Base-by-base conservation (phyloP, 2,888 invertebrate species). In the Rhimphoctona megacephalus region DNA sequence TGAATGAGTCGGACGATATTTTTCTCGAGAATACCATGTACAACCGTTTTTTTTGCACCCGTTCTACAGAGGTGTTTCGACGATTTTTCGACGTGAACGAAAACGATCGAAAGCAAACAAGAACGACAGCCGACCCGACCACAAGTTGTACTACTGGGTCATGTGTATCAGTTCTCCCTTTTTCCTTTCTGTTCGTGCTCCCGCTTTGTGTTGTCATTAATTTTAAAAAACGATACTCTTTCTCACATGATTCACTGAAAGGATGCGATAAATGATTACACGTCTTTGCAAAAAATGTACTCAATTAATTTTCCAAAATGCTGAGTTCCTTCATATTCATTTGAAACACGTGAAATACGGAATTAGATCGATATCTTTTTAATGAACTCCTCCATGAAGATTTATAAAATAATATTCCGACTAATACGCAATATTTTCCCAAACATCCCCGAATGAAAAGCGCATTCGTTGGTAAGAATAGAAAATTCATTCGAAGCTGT, bases 21-120 rank as follows among this genome's bases (percentile, higher is more conserved):
- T 84, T 78, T 33, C 67, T 72, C 52, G n/a, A 57, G 11, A 0
- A 25, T 74, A 25, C 22, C 19, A 54, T n/a, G 61, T 67, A 49
- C 46, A 61, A 61, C 46, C 6, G 19, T 39, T 54, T 73, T 67
- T 78, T 73, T 54, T 54, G 67, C 30, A 49, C 61, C 67, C 77
- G 52, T 78, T 85, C 57, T 46, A 67, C 36, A 22, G n/a, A 54
- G n/a, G 66, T 67, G 73, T 85, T 64, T 67, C 64, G 57, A 72
- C 66, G 57, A 52, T 70, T 46, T 64, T 64, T 36, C 30, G 49
- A 64, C 64, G 66, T n/a, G 11, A 76, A 76, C 19, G 52, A 52
- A 73, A 33, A 73, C 49, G 57, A 25, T 57, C 14, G 25, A 17
- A 30, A 61, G 61, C 61, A 30, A 30, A 30, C 30, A 61, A 61